phyloP scores from a whole-genome alignment of 2,888 invertebrate species.

The Orchesella flavescens region DNA sequence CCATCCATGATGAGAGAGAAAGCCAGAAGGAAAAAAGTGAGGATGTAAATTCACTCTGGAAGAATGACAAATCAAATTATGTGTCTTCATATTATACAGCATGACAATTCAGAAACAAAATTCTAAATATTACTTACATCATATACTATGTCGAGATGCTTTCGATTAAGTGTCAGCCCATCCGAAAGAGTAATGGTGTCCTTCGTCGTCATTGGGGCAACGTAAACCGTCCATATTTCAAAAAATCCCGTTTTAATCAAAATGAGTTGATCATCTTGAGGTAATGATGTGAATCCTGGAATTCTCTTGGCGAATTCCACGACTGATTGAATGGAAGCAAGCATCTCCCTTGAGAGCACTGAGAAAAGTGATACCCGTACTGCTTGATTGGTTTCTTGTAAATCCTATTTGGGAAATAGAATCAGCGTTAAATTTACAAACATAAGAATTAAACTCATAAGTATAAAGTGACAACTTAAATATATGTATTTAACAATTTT shows the following conservation, averaged over 20 bases:
- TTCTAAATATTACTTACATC: conserved; percentile 80
- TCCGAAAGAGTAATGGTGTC: conserved; percentile 89
- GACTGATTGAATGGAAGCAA: conserved; percentile 92
- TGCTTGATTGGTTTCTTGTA: conserved; percentile 78
- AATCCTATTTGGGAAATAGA: conserved; percentile 62
- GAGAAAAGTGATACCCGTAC: conserved; percentile 91
- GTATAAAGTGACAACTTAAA: not conserved
- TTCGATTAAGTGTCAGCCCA: conserved; percentile 86
- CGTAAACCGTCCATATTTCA: conserved; percentile 94
- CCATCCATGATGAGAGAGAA: conserved; percentile 82
- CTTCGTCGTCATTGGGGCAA: conserved; percentile 82
- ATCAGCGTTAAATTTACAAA: not conserved
- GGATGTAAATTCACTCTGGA: conserved; percentile 87
- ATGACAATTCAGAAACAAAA: not conserved
- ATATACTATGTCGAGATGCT: conserved; percentile 89
- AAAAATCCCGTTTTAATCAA: conserved; percentile 97
- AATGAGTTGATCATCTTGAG: conserved; percentile 96
- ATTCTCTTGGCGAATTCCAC: conserved; percentile 97
- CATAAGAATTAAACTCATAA: conserved; percentile 10
- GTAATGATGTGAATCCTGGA: conserved; percentile 90
- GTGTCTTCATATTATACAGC: not conserved
- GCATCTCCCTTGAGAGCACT: conserved; percentile 87
- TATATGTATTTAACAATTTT: no score
- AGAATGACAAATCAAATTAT: conserved; percentile 64
- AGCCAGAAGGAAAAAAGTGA: conserved; percentile 88